These are phyloP conservation scores for Heliconius ismenius DNA, from an alignment of 2,888 invertebrate genomes.

Conservation along the genomic window DNA sequence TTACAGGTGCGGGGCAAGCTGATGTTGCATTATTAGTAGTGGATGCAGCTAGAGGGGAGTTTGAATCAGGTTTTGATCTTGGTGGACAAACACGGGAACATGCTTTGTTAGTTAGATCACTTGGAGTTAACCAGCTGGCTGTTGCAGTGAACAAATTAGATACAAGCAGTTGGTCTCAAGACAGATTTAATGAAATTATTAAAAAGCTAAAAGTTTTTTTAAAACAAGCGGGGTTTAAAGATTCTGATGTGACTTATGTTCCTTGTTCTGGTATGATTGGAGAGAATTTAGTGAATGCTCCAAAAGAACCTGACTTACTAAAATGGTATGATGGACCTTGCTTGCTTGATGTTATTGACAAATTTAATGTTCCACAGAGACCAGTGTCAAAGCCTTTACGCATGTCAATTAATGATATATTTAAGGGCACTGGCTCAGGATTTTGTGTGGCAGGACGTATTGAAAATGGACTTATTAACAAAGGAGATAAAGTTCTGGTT, in stretches of 20 bases:
- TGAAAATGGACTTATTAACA: constrained; percentile 93
- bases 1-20: constrained; percentile 98
- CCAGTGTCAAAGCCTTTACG: constrained; percentile 94
- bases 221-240: constrained; percentile 95
- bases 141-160: constrained; percentile 99
- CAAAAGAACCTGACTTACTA: constrained; percentile 83
- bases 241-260: constrained; percentile 92
- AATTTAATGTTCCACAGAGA: constrained; percentile 92
- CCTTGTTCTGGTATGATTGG: constrained; percentile 98
- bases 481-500: constrained; percentile 92
- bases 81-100: constrained; percentile 99
- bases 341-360: constrained; percentile 92
- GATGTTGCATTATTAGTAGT: constrained; percentile 98
- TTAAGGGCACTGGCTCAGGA: constrained; percentile 94
- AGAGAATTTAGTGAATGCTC: constrained; percentile 90
- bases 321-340: constrained; percentile 93
- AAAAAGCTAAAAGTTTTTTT: constrained; percentile 90
- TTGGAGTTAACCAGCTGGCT: constrained; percentile 95
- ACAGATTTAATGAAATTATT: constrained; percentile 94
- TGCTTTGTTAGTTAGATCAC: constrained; percentile 92
- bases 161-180: constrained; percentile 95
- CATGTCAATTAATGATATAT: constrained; percentile 96
- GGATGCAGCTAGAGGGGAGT: constrained; percentile 97
- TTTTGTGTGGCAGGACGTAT: constrained; percentile 95
- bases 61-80: constrained; percentile 98